Conservation (phyloP, 1,140 invertebrate genomes). For the Idris sp. region DNA sequence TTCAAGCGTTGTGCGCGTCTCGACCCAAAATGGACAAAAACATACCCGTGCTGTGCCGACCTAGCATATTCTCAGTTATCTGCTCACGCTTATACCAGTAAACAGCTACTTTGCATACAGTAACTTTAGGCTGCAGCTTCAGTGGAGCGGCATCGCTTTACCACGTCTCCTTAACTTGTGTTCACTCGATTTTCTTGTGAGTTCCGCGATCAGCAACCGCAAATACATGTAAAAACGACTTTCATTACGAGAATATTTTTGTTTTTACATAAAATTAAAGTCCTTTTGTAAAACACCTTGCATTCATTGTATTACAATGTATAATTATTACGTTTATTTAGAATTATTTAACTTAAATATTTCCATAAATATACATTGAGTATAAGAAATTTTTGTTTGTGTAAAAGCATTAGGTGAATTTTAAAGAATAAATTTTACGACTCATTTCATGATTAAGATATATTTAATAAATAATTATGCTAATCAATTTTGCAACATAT, state of each 20-base stretch:
- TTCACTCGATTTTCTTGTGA: slow-evolving; percentile 59
- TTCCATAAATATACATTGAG: too few relatives aligned
- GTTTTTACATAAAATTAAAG: slow-evolving; percentile 17
- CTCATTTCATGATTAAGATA: too few relatives aligned
- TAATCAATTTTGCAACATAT: too few relatives aligned
- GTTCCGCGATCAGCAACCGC: slow-evolving; percentile 44
- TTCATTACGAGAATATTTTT: slow-evolving; percentile 39
- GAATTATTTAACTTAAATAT: too few relatives aligned
- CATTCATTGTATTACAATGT: slow-evolving; percentile 3
- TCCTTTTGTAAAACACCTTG: slow-evolving; percentile 4
- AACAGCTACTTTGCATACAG: slow-evolving; percentile 67
- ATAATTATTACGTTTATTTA: neutral
- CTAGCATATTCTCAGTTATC: slow-evolving; percentile 62
- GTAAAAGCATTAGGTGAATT: too few relatives aligned
- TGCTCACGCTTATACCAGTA: slow-evolving; percentile 63
- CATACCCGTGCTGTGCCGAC: slow-evolving; percentile 45
- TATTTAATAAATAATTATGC: too few relatives aligned
- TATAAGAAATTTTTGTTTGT: too few relatives aligned
- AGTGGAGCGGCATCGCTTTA: slow-evolving; percentile 62
- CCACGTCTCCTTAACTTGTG: slow-evolving; percentile 47
- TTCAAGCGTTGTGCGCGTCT: slow-evolving; percentile 20
- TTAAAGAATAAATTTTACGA: too few relatives aligned
- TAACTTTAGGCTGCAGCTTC: slow-evolving; percentile 58
- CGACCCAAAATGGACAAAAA: slow-evolving; percentile 55
- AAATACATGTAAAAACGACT: slow-evolving; percentile 45